These are phyloP conservation scores for Papilio xuthus DNA, from an alignment of 1,140 invertebrate species.

Conservation along the genomic window DNA sequence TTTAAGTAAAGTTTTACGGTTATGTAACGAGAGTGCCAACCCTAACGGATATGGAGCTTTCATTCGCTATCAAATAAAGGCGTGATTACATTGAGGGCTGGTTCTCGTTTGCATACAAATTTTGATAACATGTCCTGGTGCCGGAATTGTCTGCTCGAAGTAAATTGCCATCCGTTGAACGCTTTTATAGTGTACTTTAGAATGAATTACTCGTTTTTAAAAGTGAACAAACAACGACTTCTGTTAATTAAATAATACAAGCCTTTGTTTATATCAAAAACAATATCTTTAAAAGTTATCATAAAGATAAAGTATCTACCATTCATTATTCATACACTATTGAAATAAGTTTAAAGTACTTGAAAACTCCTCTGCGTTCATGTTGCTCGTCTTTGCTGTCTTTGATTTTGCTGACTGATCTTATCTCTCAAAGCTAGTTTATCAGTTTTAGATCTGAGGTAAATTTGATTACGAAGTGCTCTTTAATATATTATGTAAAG, in stretches of 20 bases:
- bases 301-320: no score
- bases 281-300: neutral
- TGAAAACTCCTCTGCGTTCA: neutral
- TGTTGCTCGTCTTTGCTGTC: neutral
- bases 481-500: neutral
- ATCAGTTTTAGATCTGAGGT: neutral
- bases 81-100: slow-evolving; percentile 14
- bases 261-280: neutral
- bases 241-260: neutral
- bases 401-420: neutral
- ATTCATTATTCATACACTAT: no score
- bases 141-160: neutral
- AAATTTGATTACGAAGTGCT: slow-evolving; percentile 13
- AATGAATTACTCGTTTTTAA: neutral
- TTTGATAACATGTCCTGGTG: slow-evolving; percentile 1
- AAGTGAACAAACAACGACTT: slow-evolving; percentile 8
- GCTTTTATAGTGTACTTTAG: neutral
- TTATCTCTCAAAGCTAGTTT: neutral
- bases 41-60: slow-evolving; percentile 15
- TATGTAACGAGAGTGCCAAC: slow-evolving; percentile 22
- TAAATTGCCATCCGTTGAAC: slow-evolving; percentile 8
- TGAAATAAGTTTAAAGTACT: no score
- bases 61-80: slow-evolving; percentile 22
- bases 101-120: slow-evolving; percentile 16
- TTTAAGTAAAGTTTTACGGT: slow-evolving; percentile 19